Evolutionary conservation across 2,113 vertebrate genomes (phyloP).

Genomic region (Dinomys branickii): DNA sequence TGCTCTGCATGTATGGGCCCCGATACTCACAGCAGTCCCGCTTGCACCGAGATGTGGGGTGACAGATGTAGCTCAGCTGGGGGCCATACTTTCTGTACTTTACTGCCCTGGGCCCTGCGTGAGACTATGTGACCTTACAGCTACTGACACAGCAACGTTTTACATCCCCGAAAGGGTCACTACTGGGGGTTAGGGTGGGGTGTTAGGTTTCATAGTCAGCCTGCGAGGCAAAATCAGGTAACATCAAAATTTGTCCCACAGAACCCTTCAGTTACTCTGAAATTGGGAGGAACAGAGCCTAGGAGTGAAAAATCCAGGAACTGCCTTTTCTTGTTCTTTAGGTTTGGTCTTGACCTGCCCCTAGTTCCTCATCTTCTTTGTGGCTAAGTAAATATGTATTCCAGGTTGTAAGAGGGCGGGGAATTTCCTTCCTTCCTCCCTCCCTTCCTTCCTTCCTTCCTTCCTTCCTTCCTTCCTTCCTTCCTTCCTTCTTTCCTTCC

Average conservation of each 20-base stretch:
- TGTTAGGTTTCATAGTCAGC: neutral
- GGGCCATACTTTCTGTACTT: neutral
- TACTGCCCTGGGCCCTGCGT: neutral
- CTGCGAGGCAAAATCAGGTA: neutral
- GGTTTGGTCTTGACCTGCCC: neutral
- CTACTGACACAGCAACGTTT: neutral
- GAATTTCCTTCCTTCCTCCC: neutral
- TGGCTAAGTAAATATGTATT: neutral
- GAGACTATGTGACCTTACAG: neutral
- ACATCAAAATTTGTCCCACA: neutral
- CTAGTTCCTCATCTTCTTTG: neutral
- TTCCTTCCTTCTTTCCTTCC: neutral
- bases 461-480: neutral
- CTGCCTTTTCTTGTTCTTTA: neutral
- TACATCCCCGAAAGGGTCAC: neutral
- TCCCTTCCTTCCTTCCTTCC: neutral
- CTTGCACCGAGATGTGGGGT: accelerated
- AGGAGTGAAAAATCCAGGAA: neutral
- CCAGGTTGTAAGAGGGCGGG: neutral
- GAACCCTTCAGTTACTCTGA: neutral
- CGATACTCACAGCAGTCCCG: neutral
- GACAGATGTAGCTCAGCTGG: no score
- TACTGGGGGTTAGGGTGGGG: accelerated
- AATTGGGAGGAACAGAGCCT: neutral
- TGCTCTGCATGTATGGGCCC: accelerated